Conservation (phyloP, 2,888 invertebrate species). For the Latrodectus elegans region DNA sequence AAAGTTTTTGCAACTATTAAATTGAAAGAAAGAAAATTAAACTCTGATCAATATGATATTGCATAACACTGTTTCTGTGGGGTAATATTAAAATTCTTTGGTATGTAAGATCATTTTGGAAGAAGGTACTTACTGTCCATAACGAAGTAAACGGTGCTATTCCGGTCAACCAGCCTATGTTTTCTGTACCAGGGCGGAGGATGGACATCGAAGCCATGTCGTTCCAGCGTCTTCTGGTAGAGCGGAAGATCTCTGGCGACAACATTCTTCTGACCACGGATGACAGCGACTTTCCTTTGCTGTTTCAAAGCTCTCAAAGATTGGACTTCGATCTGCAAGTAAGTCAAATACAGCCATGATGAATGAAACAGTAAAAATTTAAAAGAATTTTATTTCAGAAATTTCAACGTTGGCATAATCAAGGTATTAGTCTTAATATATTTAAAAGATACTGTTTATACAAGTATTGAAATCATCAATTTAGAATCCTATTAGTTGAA, state of each 20-base stretch:
- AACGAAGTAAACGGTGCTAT: conserved; percentile 58
- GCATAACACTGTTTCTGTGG: too few species aligned
- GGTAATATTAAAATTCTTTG: too few species aligned
- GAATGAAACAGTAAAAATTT: neutral
- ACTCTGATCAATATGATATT: too few species aligned
- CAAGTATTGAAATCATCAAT: neutral
- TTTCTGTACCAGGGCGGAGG: conserved; percentile 68
- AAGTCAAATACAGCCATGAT: neutral
- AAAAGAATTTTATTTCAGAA: neutral
- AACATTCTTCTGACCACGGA: conserved; percentile 71
- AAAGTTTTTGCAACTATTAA: too few species aligned
- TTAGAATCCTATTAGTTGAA: neutral
- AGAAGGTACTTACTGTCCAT: conserved; percentile 63
- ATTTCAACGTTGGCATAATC: neutral
- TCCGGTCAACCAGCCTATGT: conserved; percentile 50
- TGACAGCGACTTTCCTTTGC: conserved; percentile 65
- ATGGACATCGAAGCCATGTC: conserved; percentile 69
- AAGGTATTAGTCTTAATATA: neutral
- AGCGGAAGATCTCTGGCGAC: conserved; percentile 70
- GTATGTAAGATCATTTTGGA: too few species aligned
- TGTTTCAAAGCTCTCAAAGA: conserved; percentile 46
- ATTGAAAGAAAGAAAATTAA: too few species aligned
- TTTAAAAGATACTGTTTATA: neutral
- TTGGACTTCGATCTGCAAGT: conserved; percentile 64
- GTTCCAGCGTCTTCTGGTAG: conserved; percentile 69